Base-by-base conservation (phyloP, 2,113 vertebrate species). In the Scopus umbretta region DNA sequence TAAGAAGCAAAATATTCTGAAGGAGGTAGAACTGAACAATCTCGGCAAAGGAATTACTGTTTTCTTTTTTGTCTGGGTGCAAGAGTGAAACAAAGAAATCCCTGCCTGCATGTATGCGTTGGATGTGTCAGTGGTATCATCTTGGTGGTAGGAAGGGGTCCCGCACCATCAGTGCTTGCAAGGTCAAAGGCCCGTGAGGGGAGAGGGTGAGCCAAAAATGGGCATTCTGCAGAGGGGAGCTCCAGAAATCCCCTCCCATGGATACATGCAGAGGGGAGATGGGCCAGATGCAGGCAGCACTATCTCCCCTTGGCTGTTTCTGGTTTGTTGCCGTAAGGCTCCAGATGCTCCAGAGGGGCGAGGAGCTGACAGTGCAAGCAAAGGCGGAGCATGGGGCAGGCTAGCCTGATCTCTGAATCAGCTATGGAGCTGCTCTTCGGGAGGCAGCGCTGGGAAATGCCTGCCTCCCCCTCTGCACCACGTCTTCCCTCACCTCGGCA, bases 211-310 rank as follows among this genome's bases (percentile, higher is more conserved):
- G 34, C 16, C 2, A 2, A 90, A 90, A 68, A 68, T 10, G 22
- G 5, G 20, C 1, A 0, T 47, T 55, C 47, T 47, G 62, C 40
- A 26, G 55, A 68, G 38, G 3, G 11, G 22, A 40, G 34, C 29
- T n/a, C 34, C 1, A 0, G 17, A 21, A 10, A 40, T 5, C 27
- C 26, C 63, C 15, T 75, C n/a, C 10, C 2, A 13, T 5, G 13
- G 71, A 16, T 11, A 29, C 1, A 0, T n/a, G 19, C 50, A 34
- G 50, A 49, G 42, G 20, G 40, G 20, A 58, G 42, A 10, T 15
- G 27, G 20, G 25, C 27, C 34, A 34, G 22, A 43, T 7, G 11
- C 20, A 38, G 17, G 50, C 71, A 52, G 18, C 0, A 2, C 34
- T 58, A 2, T n/a, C 34, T 58, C 26, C 40, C 43, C 43, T 56